Base-by-base conservation (phyloP, 2,113 vertebrate species). In the Burhinus oedicnemus region DNA sequence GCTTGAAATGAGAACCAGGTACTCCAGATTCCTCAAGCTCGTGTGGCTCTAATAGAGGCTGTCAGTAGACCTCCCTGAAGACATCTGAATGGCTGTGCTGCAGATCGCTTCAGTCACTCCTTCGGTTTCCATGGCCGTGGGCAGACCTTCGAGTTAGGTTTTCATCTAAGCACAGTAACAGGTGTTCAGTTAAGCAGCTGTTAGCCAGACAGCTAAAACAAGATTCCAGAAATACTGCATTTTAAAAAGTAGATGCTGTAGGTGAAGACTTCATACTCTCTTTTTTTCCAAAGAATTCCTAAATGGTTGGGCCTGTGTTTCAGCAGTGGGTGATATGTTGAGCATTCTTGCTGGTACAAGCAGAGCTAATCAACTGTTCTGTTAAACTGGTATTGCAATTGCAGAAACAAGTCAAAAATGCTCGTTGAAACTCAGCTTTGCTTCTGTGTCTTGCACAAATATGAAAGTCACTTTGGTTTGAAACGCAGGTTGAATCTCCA, bases 1-100 rank as follows among this genome's bases (percentile, higher is more conserved):
- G 64, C 64, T 77, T 86, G 76, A 80, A 89, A 71, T 20, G n/a
- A 93, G 82, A 96, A 96, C 90, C 60, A 72, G 95, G 90, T 91
- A 38, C 77, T 92, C 90, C 70, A 84, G 96, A 91, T 94, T 95
- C 66, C 75, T 94, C 30, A 47, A 20, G 76, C 47, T 95, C 0
- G 0, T 79, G 57, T 79, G 27, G 34, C 42, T 87, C 27, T 78
- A 47, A 29, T n/a, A 69, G 57, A 78, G 57, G 45, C 60, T 93
- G 60, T 87, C 72, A 64, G 79, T 18, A 81, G 80, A 64, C 69
- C 71, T 95, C 88, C 88, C 60, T 27, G 23, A 45, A 86, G 72
- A 90, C 12, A 44, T 81, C 27, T 81, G 64, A 60, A 75, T 51
- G 77, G 51, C 80, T 77, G 74, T 51, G 38, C 51, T 76, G 57